These are phyloP conservation scores for Hermaeophaga mercurialis DNA, from an alignment of 2,888 invertebrate genomes.

Conservation along the genomic window DNA sequence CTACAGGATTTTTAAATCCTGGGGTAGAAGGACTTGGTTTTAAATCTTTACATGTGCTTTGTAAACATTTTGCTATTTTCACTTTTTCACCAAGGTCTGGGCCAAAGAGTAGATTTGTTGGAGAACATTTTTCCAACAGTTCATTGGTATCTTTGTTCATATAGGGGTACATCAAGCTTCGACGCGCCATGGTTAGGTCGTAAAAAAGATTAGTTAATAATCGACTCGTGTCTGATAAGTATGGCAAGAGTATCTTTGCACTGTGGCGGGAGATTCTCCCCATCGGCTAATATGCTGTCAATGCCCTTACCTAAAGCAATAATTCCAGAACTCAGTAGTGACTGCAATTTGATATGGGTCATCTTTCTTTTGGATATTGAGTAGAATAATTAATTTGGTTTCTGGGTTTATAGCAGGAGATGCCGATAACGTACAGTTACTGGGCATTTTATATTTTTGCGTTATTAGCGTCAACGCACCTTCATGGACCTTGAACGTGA, in stretches of 20 bases:
- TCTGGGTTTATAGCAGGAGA: too few relatives aligned
- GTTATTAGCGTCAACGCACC: too few relatives aligned
- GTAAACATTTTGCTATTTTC: neutral
- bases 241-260: neutral
- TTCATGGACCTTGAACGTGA: too few relatives aligned
- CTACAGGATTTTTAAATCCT: too few relatives aligned
- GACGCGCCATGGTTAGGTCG: conserved; percentile 18
- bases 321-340: too few relatives aligned
- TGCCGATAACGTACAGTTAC: too few relatives aligned
- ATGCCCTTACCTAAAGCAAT: neutral
- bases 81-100: conserved; percentile 23
- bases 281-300: neutral
- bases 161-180: conserved; percentile 19
- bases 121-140: conserved; percentile 17
- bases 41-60: neutral
- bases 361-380: too few relatives aligned
- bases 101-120: conserved; percentile 21
- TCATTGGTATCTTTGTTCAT: conserved; percentile 21
- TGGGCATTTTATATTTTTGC: too few relatives aligned
- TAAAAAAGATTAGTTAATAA: conserved; percentile 7
- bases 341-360: too few relatives aligned
- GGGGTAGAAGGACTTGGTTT: neutral
- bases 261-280: neutral
- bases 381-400: too few relatives aligned
- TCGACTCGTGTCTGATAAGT: neutral